phyloP scores from a whole-genome alignment of 2,797 vertebrate species.

The Acanthornis magna region DNA sequence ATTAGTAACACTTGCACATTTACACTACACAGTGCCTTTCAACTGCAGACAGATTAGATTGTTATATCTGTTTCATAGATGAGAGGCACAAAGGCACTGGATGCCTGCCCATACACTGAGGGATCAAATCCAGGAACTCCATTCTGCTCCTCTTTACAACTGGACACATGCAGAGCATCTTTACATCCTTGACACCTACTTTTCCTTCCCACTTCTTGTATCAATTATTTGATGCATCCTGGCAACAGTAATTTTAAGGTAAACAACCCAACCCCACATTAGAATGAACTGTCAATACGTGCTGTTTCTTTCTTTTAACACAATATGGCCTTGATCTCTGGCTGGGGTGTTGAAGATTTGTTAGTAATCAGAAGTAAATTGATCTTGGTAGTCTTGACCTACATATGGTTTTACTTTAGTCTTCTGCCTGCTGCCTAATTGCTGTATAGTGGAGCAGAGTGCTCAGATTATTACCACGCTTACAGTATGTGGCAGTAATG shows the following conservation, averaged over 20 bases:
- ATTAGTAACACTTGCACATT: background rate
- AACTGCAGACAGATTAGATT: background rate
- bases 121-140: background rate
- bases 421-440: background rate
- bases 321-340: background rate
- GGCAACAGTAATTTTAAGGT: background rate
- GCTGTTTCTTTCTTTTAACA: background rate
- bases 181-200: background rate
- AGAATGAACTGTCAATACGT: background rate
- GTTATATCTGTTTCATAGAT: background rate
- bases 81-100: background rate
- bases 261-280: background rate
- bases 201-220: background rate
- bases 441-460: background rate
- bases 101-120: background rate
- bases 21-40: background rate
- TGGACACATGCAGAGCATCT: background rate
- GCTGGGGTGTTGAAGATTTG: background rate
- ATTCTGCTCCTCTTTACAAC: background rate
- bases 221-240: background rate
- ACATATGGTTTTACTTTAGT: background rate
- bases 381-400: background rate
- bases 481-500: background rate
- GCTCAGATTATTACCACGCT: background rate
- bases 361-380: conserved; percentile 9